A percentile compares a stretch with the other conserved stretches of the same genome.
phyloP scores from a whole-genome alignment of 2,113 vertebrate genomes.

The Mungos mungo region DNA sequence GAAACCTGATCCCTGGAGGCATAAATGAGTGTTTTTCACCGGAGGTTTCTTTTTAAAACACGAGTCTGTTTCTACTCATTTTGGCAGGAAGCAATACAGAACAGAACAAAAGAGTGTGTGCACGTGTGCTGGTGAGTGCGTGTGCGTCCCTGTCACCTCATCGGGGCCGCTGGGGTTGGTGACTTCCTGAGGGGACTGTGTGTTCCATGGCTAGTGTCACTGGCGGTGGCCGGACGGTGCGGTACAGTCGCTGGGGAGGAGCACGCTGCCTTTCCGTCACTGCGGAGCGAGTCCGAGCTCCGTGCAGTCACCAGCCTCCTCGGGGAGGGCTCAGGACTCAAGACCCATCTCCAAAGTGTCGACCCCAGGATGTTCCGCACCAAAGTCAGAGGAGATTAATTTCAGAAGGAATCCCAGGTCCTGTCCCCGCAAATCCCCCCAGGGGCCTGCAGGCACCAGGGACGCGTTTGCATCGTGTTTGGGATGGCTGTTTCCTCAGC shows the following conservation, averaged over 20 bases:
- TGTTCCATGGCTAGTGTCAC: neutral
- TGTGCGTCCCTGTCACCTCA: accelerated
- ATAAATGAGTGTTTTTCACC: neutral
- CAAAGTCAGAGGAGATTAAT: neutral
- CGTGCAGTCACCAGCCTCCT: neutral
- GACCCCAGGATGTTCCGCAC: too few relatives aligned
- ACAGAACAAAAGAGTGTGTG: neutral
- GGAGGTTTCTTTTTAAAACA: neutral
- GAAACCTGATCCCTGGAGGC: neutral
- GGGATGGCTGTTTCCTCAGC: too few relatives aligned
- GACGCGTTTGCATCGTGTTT: neutral
- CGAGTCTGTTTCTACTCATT: neutral
- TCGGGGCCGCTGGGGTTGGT: neutral
- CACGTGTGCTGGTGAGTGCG: neutral
- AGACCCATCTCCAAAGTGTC: accelerated
- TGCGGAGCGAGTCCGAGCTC: neutral
- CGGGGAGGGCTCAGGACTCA: neutral
- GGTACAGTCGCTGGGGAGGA: neutral
- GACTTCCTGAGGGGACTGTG: neutral
- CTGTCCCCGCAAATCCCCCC: accelerated
- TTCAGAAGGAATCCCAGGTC: neutral
- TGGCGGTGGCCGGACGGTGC: neutral
- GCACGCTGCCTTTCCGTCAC: neutral
- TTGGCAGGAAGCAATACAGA: neutral
- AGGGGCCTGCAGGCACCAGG: neutral